A percentile compares a stretch with the other conserved stretches of the same genome.
phyloP scores from a whole-genome alignment of 2,797 vertebrate species.

The Remorina albescens region DNA sequence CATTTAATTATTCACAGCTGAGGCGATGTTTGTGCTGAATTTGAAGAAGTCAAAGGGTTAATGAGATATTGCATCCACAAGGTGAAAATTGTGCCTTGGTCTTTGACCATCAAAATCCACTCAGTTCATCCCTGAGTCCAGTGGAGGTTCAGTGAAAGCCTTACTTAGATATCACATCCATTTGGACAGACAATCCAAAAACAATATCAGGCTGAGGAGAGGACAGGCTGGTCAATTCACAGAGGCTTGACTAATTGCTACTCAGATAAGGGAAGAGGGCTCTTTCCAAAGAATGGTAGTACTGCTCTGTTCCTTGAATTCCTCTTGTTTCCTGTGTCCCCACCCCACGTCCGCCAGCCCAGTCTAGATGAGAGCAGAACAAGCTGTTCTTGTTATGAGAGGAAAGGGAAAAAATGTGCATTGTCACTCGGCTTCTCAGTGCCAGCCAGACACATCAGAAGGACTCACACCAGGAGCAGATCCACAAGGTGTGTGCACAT shows the following conservation, averaged over 20 bases:
- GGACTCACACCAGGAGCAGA: slow-evolving; percentile 45
- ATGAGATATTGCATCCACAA: no score
- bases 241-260: slow-evolving; percentile 81
- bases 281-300: slow-evolving; percentile 76
- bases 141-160: no score
- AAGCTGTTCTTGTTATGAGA: slow-evolving; percentile 77
- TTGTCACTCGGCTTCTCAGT: slow-evolving; percentile 70
- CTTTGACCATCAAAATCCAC: no score
- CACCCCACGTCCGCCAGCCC: slow-evolving; percentile 26
- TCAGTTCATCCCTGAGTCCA: no score
- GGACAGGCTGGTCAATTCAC: slow-evolving; percentile 54
- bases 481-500: slow-evolving; percentile 42
- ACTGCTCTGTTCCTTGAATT: slow-evolving; percentile 81
- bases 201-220: slow-evolving; percentile 33
- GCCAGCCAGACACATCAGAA: slow-evolving; percentile 60
- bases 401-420: slow-evolving; percentile 76
- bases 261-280: slow-evolving; percentile 77
- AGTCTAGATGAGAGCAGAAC: slow-evolving; percentile 82
- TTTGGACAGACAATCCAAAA: no score
- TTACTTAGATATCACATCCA: no score
- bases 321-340: slow-evolving; percentile 55
- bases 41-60: no score
- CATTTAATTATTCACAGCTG: no score
- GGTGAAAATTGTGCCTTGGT: no score
- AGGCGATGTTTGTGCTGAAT: no score